Percentiles rank a stretch among this genome's conserved stretches.
Evolutionary conservation across 2,888 invertebrate genomes (phyloP).

Genomic region (Diogma glabrata): DNA sequence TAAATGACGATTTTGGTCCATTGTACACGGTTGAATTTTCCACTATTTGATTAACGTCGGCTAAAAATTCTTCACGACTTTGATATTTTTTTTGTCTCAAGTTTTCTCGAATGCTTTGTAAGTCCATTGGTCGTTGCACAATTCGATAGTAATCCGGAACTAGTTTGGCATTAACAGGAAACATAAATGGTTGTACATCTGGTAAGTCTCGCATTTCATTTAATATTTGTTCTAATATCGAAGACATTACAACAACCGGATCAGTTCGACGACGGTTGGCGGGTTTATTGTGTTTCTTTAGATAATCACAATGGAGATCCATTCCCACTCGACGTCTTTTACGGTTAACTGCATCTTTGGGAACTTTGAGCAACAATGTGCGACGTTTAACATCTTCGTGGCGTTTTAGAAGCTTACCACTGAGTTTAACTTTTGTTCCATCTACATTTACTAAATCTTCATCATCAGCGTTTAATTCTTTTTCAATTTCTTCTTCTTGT

Average conservation of each 20-base stretch:
- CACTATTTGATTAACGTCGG: conserved; percentile 91
- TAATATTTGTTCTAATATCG: conserved; percentile 79
- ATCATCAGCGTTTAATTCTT: conserved; percentile 62
- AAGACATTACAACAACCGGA: conserved; percentile 88
- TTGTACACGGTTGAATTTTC: conserved; percentile 92
- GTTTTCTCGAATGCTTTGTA: conserved; percentile 90
- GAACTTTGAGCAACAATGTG: conserved; percentile 63
- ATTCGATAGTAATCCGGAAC: conserved; percentile 93
- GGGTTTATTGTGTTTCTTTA: conserved; percentile 68
- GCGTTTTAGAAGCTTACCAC: conserved; percentile 76
- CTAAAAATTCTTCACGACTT: conserved; percentile 88
- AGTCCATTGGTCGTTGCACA: conserved; percentile 88
- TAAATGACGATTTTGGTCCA: conserved; percentile 72
- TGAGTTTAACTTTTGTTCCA: conserved; percentile 85
- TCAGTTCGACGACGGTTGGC: conserved; percentile 89
- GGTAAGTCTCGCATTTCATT: conserved; percentile 87
- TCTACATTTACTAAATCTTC: conserved; percentile 87
- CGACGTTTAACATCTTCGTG: conserved; percentile 79
- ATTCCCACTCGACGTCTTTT: conserved; percentile 55
- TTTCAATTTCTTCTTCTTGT: conserved; percentile 71
- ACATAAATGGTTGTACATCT: conserved; percentile 85
- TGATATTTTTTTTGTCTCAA: conserved; percentile 82
- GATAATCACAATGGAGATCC: conserved; percentile 75
- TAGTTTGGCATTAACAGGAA: conserved; percentile 87
- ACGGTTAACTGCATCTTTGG: conserved; percentile 54